Evolutionary conservation across 53 echinoderm and acorn worm species (phyloP).

Genomic region (Patiria pectinifera): DNA sequence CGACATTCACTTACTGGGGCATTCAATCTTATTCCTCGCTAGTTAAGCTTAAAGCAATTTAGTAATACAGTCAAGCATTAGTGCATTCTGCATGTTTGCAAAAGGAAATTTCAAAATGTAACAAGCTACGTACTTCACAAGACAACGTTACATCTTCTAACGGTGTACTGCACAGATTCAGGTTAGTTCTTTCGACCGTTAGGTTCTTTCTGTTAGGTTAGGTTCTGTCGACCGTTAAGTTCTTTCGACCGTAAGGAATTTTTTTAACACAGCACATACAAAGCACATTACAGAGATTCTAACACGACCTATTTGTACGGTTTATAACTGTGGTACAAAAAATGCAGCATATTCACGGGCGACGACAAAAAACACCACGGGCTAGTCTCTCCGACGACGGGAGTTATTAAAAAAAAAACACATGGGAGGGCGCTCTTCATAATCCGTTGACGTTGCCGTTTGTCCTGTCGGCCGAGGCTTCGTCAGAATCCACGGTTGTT

Average conservation of each 20-base stretch:
- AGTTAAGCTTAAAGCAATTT: not conserved
- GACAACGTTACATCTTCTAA: not conserved
- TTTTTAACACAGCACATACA: not conserved
- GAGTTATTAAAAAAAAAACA: conserved; percentile 18
- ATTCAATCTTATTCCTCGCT: too few relatives aligned
- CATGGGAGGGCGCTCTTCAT: conserved; percentile 46
- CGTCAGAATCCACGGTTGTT: conserved; percentile 38
- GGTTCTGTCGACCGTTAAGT: too few relatives aligned
- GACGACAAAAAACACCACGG: not conserved
- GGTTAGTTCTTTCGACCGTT: not conserved
- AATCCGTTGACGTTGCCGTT: conserved; percentile 69
- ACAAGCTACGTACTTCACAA: not conserved
- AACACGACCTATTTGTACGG: not conserved
- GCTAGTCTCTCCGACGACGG: conserved; percentile 15
- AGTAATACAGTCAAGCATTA: not conserved
- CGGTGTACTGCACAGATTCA: not conserved
- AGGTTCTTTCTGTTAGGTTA: too few relatives aligned
- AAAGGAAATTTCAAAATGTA: not conserved
- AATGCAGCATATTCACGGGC: conserved; percentile 49
- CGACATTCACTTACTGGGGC: too few relatives aligned
- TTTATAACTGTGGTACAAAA: conserved; percentile 16
- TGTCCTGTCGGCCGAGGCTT: conserved; percentile 43
- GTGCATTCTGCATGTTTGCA: not conserved
- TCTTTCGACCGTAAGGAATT: not conserved
- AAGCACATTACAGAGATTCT: not conserved